Evolutionary conservation across 1,140 invertebrate genomes (phyloP), one percentile per base, ranked within the genome.

Genomic region (Goniozus legneri): DNA sequence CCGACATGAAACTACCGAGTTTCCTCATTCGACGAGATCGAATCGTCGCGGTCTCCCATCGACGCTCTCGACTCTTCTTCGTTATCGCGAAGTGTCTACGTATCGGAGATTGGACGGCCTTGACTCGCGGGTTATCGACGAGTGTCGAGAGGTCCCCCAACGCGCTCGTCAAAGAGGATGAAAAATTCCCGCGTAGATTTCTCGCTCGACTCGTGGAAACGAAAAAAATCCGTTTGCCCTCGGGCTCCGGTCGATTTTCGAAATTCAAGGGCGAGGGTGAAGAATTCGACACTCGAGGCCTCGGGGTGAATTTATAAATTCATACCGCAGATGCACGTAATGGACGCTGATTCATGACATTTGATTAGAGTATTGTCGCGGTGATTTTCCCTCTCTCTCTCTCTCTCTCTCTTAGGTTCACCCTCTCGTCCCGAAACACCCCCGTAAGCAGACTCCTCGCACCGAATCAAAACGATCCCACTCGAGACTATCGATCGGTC

Each of bases 361-460:
- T 74, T 74, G 71, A 74, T 74, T 74, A 74, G 66, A 69, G 71
- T 59, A 74, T 73, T 73, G 70, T 71, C 71, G 67, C 58, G 42
- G 39, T 58, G 33, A 44, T 43, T 30, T 50, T 52, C 61, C 60
- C 57, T 55, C 50, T 13, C 47, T 47, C 47, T 58, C 59, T 49
- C 56, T 53, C 46, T 50, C 40, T 51, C 51, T 47, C 33, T 35
- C 47, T 45, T 45, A 52, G 13, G 21, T 14, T 44, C 45, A 49
- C 21, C 37, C 27, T 38, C 18, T 31, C 31, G 3, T 35, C 7
- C 22, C 32, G 19, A 8, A 4, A 4, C 4, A 27, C 34, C 36
- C 31, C 34, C 22, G 18, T 14, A 14, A 33, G 31, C 38, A 27
- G 42, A 32, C 31, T 15, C 45, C 46, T 41, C 12, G 27, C 30